Base-by-base conservation (phyloP, 2,888 invertebrate species). In the Boloria selene region DNA sequence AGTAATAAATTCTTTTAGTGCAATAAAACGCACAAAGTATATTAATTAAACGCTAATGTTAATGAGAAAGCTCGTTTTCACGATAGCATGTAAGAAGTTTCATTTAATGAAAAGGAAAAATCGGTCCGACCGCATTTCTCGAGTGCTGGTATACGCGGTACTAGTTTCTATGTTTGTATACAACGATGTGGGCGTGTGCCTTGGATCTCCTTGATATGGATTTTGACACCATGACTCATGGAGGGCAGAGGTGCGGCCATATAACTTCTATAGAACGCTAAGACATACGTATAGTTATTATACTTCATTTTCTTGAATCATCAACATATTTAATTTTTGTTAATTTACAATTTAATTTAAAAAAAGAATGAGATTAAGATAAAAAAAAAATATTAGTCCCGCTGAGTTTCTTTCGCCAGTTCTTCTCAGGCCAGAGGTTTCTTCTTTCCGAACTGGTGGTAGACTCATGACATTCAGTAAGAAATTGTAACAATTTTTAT, bases 171-270 rank as follows among this genome's bases (percentile, higher is more conserved):
- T 55, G 63, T 56, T 56, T 51, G 50, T 64, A 59, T 50, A 31
- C 59, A 54, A 55, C 63, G 64, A 13, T 65, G 68, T 72, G 59
- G 59, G 59, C 17, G 59, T 50, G 49, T 18, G 49, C 50, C 49
- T 14, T 62, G 67, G 67, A 60, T 62, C 61, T 65, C 73, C 72
- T 72, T 72, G 72, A 65, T 67, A 65, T 68, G 70, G 72, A 65
- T 73, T 72, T 75, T 72, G 74, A 73, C 73, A 68, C 60, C 58
- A 61, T 70, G 73, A 73, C 64, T 74, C 73, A 72, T 59, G 60
- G 58, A 53, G 44, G 59, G 56, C 58, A 58, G 56, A 66, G 63
- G 66, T 56, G 66, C 62, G 62, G 66, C 52, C 26, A 52, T 58
- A 18, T 26, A 49, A 38, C 50, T 58, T 22, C n/a, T 26, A 16